Evolutionary conservation across 1,140 invertebrate species (phyloP).

Genomic region (Drosophila orena): DNA sequence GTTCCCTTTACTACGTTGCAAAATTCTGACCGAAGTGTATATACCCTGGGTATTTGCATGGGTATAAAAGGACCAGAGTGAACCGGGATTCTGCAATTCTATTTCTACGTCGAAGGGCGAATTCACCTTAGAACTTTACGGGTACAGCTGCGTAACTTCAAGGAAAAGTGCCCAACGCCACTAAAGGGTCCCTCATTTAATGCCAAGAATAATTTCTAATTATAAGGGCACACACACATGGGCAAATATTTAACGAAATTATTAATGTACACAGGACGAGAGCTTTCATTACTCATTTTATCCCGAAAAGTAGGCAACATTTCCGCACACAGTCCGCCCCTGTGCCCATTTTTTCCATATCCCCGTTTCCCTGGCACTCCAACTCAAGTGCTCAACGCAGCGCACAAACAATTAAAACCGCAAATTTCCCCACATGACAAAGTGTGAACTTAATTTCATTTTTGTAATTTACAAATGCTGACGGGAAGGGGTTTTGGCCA

Average conservation of each 20-base stretch:
- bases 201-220: constrained; percentile 64
- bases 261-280: constrained; percentile 67
- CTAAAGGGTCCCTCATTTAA: constrained; percentile 38
- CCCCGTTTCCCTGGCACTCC: background rate
- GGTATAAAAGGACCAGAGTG: no score
- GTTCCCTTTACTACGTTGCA: no score
- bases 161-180: background rate
- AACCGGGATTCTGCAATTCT: no score
- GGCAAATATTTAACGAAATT: constrained; percentile 74
- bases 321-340: constrained; percentile 9
- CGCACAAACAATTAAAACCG: constrained; percentile 77
- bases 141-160: constrained; percentile 5
- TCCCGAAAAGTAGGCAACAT: constrained; percentile 57
- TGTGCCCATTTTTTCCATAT: no score
- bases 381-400: constrained; percentile 39
- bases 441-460: constrained; percentile 83
- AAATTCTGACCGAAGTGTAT: no score
- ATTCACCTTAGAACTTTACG: constrained; percentile 3
- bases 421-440: constrained; percentile 83
- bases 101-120: no score
- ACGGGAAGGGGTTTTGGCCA: background rate
- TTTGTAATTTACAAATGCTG: constrained; percentile 82
- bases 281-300: constrained; percentile 42
- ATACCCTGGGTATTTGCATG: no score
- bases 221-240: constrained; percentile 31